phyloP scores from a whole-genome alignment of 2,888 invertebrate species.

The Platycnemis pennipes region DNA sequence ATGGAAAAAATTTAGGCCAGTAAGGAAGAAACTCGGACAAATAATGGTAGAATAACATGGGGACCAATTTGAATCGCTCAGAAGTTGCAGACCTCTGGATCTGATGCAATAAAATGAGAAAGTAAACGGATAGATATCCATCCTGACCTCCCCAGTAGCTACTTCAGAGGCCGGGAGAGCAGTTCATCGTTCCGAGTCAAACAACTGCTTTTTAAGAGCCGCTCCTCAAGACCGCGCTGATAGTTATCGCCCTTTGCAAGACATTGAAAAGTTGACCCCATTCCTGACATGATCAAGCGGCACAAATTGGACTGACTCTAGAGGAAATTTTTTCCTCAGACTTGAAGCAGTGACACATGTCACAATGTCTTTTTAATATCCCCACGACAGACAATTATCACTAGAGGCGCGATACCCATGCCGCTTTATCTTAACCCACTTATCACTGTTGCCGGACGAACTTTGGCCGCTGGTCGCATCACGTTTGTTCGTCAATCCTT shows the following conservation, averaged over 20 bases:
- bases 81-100: no score
- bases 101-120: no score
- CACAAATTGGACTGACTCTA: background rate
- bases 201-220: background rate
- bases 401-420: background rate
- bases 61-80: no score
- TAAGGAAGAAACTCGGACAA: no score
- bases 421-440: background rate
- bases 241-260: background rate
- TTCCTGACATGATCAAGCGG: background rate
- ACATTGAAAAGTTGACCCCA: background rate
- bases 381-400: background rate
- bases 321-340: background rate
- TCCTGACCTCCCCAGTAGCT: no score
- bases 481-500: background rate
- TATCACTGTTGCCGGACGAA: background rate
- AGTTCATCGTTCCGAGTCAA: no score
- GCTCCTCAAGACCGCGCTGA: background rate
- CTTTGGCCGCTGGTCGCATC: background rate
- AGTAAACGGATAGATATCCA: no score
- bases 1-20: no score
- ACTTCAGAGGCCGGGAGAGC: no score
- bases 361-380: slow-evolving; percentile 29
- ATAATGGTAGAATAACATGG: no score
- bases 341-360: background rate